Base-by-base conservation (phyloP, 2,797 vertebrate species). In the Eutrigla gurnardus region DNA sequence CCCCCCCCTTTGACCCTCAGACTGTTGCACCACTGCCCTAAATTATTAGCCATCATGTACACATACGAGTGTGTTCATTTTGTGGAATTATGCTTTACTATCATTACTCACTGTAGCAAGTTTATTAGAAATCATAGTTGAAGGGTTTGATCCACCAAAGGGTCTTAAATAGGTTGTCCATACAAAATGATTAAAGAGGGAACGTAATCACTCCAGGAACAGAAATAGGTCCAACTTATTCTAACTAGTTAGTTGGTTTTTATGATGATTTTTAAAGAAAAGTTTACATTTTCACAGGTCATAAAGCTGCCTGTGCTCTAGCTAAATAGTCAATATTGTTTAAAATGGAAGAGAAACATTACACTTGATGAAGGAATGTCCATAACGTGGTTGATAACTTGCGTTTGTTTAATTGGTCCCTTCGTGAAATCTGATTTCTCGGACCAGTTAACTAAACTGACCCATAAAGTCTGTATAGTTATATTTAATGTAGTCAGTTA, bases 1-100 rank as follows among this genome's bases (percentile, higher is more conserved):
- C 42, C 85, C 85, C 80, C 72, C 69, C 72, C 63, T 73, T 43
- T 88, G 77, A 76, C 69, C 66, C 52, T 72, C 77, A 75, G 77
- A 71, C 78, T 80, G 70, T 75, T 59, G 33, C 71, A 68, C 65
- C 53, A 66, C 45, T 47, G 62, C 36, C 63, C 52, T 46, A 4
- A 77, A 60, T 50, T 25, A 47, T 59, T n/a, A 42, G 25, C 65
- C 32, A 13, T 6, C 46, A 54, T 8, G 43, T 62, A 2, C 8
- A 17, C 39, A 36, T 13, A 46, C 17, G 39, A 33, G 2, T 25
- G 12, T 33, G 1, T 54, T 5, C 1, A 17, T 64, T 68, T 47
- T 18, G n/a, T 52, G 39, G 25, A 40, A 3, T 12, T n/a, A 5
- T 11, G 12, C 18, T 49, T n/a, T 43, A 37, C 54, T 15, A 18